These are phyloP conservation scores for Nebria ingens DNA, from an alignment of 1,140 invertebrate genomes.

Conservation along the genomic window DNA sequence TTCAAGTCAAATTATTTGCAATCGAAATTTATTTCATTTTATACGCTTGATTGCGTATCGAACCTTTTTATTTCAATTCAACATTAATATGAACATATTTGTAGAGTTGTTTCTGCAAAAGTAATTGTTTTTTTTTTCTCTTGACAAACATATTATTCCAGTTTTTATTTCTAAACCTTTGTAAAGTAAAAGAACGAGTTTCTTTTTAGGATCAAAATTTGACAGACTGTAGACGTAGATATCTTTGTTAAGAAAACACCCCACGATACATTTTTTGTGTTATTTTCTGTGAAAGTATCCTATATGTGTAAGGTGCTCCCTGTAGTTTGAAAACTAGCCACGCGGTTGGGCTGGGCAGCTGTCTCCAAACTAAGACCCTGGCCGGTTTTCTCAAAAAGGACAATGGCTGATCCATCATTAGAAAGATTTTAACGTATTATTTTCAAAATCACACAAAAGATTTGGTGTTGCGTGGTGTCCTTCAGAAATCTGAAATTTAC, in stretches of 20 bases:
- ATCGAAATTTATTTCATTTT: too few relatives aligned
- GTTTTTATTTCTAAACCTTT: too few relatives aligned
- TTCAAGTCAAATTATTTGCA: too few relatives aligned
- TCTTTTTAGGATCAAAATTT: too few relatives aligned
- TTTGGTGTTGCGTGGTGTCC: not conserved
- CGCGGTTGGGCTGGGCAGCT: not conserved
- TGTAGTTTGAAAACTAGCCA: not conserved
- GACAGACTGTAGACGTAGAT: not conserved
- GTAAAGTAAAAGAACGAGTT: too few relatives aligned
- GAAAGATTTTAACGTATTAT: slow-evolving; percentile 9
- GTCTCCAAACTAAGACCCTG: not conserved
- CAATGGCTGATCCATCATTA: slow-evolving; percentile 1
- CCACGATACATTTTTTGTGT: not conserved
- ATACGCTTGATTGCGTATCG: too few relatives aligned
- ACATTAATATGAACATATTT: too few relatives aligned
- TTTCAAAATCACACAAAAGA: slow-evolving; percentile 2
- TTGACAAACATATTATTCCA: too few relatives aligned
- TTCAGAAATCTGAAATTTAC: too few relatives aligned
- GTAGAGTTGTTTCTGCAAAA: too few relatives aligned
- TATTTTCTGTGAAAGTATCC: not conserved
- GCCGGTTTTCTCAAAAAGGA: not conserved
- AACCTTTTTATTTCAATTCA: too few relatives aligned
- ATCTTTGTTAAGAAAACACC: not conserved
- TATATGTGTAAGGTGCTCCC: not conserved
- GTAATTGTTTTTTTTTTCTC: too few relatives aligned